Evolutionary conservation across 2,113 vertebrate species (phyloP).

Genomic region (Microcebus griseorufus): DNA sequence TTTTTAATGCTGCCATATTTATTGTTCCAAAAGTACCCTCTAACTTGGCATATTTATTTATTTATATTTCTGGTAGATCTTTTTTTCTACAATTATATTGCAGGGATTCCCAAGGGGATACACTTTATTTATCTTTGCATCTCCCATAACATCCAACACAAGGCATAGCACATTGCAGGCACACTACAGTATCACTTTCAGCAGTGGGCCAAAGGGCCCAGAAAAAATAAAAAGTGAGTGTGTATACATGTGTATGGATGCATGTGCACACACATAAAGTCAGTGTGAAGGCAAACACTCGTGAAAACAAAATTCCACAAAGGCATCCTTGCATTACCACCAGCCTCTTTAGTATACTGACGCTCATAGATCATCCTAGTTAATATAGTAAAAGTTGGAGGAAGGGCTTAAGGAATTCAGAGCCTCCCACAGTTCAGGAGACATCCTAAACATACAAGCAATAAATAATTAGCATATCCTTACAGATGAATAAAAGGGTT

Average conservation of each 20-base stretch:
- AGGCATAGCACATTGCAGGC: background rate
- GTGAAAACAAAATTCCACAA: background rate
- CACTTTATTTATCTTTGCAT: background rate
- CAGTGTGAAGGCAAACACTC: background rate
- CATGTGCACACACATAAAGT: background rate
- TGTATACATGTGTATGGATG: background rate
- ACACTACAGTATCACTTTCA: background rate
- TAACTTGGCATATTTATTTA: background rate
- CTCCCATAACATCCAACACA: background rate
- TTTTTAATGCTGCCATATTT: background rate
- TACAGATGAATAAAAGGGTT: background rate
- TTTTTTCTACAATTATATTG: background rate
- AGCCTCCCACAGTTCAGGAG: background rate
- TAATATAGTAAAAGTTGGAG: background rate
- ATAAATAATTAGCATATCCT: background rate
- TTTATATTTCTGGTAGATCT: background rate
- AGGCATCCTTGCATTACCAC: background rate
- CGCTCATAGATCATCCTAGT: too few relatives aligned
- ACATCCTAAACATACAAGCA: background rate
- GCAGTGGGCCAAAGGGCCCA: background rate
- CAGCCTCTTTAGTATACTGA: background rate
- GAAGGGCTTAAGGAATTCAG: background rate
- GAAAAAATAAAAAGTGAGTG: background rate
- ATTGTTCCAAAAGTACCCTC: background rate
- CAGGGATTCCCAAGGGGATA: background rate